Conservation (phyloP, 2,797 vertebrate species). For the Brachyalestes nurse region DNA sequence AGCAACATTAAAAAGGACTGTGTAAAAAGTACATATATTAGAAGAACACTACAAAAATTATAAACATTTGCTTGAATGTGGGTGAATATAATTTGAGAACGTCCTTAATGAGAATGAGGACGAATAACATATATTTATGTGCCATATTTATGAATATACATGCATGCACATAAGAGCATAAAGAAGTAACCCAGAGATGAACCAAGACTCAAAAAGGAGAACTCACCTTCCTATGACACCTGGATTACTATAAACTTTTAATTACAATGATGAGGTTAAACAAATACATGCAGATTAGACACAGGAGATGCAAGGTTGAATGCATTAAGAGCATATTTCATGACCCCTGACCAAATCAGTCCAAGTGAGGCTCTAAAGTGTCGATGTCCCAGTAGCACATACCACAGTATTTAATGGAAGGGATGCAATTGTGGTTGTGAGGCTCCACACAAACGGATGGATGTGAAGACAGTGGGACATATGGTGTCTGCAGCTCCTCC, state of each 20-base stretch:
- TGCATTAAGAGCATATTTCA: conserved; percentile 16
- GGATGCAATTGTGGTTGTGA: conserved; percentile 38
- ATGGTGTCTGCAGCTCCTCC: conserved; percentile 52
- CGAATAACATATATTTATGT: too few relatives aligned
- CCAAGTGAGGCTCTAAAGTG: conserved; percentile 7
- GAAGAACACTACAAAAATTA: not conserved
- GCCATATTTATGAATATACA: too few relatives aligned
- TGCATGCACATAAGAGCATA: not conserved
- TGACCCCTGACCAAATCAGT: conserved; percentile 11
- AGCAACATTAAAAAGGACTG: not conserved
- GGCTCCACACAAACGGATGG: conserved; percentile 42
- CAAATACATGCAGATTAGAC: not conserved
- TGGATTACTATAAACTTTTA: not conserved
- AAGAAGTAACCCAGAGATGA: not conserved
- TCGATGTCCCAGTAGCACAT: conserved; percentile 27
- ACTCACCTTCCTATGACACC: not conserved
- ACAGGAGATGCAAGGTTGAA: not conserved
- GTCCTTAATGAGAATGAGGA: too few relatives aligned
- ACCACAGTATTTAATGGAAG: conserved; percentile 21
- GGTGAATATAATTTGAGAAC: too few relatives aligned
- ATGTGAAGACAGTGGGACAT: conserved; percentile 47
- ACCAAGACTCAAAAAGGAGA: not conserved
- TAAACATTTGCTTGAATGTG: not conserved
- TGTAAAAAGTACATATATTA: not conserved
- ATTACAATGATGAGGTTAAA: not conserved